Conservation (phyloP, 1,140 invertebrate genomes). For the Sipha flava region DNA sequence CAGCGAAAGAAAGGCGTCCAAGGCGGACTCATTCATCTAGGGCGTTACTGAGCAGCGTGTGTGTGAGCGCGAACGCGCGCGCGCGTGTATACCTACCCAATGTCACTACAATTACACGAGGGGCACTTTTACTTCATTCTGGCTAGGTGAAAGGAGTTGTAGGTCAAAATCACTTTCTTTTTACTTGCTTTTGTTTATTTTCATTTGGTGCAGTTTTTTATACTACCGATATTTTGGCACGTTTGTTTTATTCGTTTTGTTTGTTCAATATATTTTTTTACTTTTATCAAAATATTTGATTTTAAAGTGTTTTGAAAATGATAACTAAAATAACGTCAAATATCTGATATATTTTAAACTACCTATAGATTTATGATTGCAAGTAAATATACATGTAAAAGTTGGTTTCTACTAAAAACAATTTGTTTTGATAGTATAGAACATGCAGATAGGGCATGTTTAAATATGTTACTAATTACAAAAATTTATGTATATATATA, state of each 20-base stretch:
- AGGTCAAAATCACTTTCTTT: constrained; percentile 33
- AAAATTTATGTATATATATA: no score
- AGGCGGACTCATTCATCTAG: constrained; percentile 26
- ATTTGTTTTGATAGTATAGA: no score
- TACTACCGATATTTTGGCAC: constrained; percentile 3
- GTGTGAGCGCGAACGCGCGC: background rate
- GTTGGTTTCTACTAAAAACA: no score
- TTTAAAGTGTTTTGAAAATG: no score
- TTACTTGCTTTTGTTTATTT: constrained; percentile 30
- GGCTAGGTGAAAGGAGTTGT: constrained; percentile 30
- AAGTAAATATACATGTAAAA: no score
- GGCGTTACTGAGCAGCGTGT: background rate
- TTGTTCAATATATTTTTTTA: background rate
- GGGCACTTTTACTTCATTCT: constrained; percentile 32
- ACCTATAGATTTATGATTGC: no score
- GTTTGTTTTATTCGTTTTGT: background rate
- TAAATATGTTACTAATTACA: no score
- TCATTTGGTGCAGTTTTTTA: constrained; percentile 21
- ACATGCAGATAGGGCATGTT: no score
- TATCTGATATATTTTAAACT: no score
- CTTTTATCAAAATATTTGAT: background rate
- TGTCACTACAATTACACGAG: constrained; percentile 28
- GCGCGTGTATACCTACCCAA: constrained; percentile 1
- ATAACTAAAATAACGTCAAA: no score
- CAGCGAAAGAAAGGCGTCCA: constrained; percentile 28